Percentiles rank a stretch among this genome's conserved stretches.
phyloP scores from a whole-genome alignment of 2,113 vertebrate species.

The Isichthys henryi region DNA sequence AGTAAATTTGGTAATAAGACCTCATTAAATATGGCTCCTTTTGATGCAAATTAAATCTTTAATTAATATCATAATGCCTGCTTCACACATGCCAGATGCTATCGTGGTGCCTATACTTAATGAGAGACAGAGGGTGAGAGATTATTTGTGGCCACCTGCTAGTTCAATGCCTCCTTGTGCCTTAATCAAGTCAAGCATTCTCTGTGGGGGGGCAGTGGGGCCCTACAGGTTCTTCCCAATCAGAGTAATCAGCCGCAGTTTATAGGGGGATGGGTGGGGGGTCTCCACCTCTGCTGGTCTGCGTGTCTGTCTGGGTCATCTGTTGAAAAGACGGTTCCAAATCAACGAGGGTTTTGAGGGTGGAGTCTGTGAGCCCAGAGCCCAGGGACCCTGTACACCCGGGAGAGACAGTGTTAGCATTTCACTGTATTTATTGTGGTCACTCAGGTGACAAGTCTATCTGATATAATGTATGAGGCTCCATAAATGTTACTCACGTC shows the following conservation, averaged over 20 bases:
- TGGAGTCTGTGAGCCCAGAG: background rate
- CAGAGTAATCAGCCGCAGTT: background rate
- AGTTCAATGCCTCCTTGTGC: background rate
- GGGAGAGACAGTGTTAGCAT: background rate
- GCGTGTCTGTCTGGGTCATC: background rate
- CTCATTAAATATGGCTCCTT: background rate
- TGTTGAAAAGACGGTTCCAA: background rate
- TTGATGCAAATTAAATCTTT: background rate
- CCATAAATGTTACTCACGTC: background rate
- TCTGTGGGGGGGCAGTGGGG: background rate
- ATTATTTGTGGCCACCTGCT: background rate
- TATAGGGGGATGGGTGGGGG: background rate
- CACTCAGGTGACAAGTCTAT: background rate
- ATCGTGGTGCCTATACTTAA: background rate
- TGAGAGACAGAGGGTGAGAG: background rate
- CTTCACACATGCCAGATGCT: background rate
- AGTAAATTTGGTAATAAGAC: background rate
- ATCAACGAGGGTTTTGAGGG: background rate
- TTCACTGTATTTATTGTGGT: background rate
- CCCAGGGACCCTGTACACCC: background rate
- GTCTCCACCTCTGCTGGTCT: background rate
- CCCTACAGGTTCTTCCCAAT: background rate
- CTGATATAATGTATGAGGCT: background rate
- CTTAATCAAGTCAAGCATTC: constrained; percentile 27
- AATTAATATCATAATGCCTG: background rate